These are phyloP conservation scores for Apodemus speciosus DNA, from an alignment of 2,113 vertebrate species.

Conservation along the genomic window DNA sequence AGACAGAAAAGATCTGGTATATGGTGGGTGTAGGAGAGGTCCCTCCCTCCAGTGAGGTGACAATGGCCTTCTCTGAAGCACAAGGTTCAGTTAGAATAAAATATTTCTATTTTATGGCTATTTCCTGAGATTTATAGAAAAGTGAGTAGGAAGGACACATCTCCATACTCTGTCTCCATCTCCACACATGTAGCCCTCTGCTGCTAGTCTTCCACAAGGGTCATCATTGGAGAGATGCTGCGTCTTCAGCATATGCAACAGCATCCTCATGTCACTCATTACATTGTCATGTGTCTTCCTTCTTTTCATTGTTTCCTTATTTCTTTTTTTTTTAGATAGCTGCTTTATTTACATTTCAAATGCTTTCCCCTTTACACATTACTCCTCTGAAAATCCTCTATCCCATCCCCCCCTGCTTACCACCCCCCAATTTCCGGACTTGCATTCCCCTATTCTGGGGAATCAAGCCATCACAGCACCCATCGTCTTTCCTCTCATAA, in stretches of 20 bases:
- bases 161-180: neutral
- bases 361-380: no score
- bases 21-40: neutral
- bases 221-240: neutral
- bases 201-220: neutral
- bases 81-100: neutral
- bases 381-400: no score
- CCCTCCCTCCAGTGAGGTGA: neutral
- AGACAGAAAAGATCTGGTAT: neutral
- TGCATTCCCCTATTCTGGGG: no score
- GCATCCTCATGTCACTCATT: conserved; percentile 64
- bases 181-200: neutral
- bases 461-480: no score
- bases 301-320: neutral
- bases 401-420: no score
- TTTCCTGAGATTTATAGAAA: neutral
- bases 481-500: no score
- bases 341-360: no score
- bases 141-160: neutral
- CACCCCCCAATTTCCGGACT: no score
- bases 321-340: neutral
- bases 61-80: neutral
- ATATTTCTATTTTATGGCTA: neutral
- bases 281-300: conserved; percentile 68
- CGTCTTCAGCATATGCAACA: neutral